Conservation (phyloP, 2,888 invertebrate genomes). For the Rhagonycha fulva region DNA sequence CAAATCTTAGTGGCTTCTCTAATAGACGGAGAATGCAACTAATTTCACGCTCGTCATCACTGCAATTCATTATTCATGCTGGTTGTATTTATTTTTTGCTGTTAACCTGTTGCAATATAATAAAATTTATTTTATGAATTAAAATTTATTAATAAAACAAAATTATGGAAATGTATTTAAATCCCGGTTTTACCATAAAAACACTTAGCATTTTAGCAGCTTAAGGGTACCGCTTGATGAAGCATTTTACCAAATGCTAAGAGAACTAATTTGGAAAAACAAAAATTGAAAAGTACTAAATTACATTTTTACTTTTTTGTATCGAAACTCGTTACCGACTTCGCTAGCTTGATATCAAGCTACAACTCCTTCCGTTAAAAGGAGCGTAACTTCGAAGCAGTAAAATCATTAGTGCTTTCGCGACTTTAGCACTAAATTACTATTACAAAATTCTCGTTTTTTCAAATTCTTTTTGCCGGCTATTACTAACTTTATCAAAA, state of each 20-base stretch:
- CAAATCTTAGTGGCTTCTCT: no score
- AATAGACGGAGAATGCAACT: no score
- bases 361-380: neutral
- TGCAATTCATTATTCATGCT: no score
- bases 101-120: no score
- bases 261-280: neutral
- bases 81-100: no score
- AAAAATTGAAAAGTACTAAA: neutral
- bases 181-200: no score
- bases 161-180: no score
- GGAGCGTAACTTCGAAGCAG: neutral
- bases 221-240: neutral
- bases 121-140: no score
- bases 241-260: neutral
- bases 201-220: neutral
- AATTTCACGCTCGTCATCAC: no score
- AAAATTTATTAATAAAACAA: no score
- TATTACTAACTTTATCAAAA: neutral
- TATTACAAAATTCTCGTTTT: neutral
- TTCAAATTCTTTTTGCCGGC: neutral
- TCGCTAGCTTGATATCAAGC: neutral
- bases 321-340: neutral
- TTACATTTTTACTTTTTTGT: neutral
- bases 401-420: neutral
- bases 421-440: neutral